phyloP scores from a whole-genome alignment of 2,113 vertebrate species.

The Gnathonemus echidnorhynchus region DNA sequence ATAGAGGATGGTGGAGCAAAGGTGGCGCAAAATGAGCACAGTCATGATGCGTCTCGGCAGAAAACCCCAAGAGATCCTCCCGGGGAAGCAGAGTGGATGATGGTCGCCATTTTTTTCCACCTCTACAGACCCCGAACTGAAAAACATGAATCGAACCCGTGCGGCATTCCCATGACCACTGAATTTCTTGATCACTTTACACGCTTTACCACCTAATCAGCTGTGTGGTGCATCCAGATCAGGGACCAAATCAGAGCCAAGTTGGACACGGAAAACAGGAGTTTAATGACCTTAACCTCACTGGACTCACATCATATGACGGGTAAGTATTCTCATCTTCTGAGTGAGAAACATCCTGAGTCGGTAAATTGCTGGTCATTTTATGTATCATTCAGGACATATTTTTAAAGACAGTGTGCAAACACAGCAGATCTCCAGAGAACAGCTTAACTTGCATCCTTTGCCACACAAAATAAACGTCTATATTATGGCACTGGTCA shows the following conservation, averaged over 20 bases:
- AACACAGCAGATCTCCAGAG: neutral
- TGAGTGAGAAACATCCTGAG: neutral
- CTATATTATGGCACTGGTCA: neutral
- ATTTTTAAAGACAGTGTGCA: neutral
- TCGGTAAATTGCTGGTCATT: neutral
- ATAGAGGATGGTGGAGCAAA: neutral
- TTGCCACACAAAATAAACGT: neutral
- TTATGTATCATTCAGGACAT: neutral
- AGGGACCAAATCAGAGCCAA: neutral
- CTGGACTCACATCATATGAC: neutral
- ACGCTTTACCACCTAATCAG: neutral
- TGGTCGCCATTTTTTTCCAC: neutral
- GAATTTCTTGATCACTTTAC: neutral
- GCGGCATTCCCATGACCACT: neutral
- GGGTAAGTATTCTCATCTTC: neutral
- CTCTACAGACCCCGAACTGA: neutral
- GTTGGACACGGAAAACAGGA: neutral
- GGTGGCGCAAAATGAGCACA: neutral
- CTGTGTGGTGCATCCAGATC: neutral
- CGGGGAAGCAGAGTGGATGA: neutral
- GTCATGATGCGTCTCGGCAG: neutral
- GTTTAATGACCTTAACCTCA: neutral
- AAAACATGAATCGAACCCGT: neutral
- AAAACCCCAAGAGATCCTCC: neutral
- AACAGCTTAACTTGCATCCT: neutral